These are phyloP conservation scores for Chaetogeoica ovagalla DNA, from an alignment of 2,888 invertebrate species.

Conservation along the genomic window DNA sequence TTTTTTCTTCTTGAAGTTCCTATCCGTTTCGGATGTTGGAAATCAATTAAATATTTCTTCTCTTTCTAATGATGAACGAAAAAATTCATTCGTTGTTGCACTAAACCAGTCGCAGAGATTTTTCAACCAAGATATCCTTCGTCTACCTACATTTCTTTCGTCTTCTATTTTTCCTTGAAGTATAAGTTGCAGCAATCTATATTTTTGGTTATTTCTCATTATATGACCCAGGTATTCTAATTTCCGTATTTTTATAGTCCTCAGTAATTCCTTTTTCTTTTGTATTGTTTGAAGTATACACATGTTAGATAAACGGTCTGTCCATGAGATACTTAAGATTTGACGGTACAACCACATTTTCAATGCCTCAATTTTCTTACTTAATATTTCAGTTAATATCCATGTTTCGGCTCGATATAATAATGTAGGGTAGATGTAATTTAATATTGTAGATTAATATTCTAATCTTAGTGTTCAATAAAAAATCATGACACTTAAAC, in stretches of 20 bases:
- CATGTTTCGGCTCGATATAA: conserved; percentile 2
- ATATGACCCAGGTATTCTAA: neutral
- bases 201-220: no score
- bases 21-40: neutral
- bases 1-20: neutral
- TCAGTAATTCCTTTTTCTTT: neutral
- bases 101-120: no score
- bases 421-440: no score
- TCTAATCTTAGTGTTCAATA: no score
- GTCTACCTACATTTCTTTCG: no score
- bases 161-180: neutral
- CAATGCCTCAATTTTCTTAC: neutral
- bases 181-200: conserved; percentile 8
- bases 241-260: neutral
- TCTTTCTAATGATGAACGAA: neutral
- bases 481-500: no score
- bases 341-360: conserved; percentile 1
- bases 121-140: neutral
- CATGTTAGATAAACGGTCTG: neutral
- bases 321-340: neutral
- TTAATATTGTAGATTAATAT: no score
- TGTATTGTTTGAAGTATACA: neutral
- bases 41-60: neutral
- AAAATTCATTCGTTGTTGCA: neutral
- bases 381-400: neutral